Percentiles rank a stretch among this genome's conserved stretches.
Evolutionary conservation across 2,797 vertebrate genomes (phyloP).

Genomic region (Hypotaenidia okinawae): DNA sequence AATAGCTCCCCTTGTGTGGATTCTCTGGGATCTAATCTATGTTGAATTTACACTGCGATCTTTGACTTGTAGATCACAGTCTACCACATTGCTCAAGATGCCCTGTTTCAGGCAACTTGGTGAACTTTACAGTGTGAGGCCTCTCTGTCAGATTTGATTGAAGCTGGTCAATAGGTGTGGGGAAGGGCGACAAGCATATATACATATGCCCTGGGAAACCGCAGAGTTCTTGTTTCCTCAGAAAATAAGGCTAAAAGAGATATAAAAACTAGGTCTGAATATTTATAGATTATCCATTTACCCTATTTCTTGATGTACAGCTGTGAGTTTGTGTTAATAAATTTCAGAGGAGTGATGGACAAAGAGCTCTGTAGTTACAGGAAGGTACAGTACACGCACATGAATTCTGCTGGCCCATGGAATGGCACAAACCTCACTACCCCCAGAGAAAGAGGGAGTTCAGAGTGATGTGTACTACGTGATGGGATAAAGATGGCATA

Average conservation of each 20-base stretch:
- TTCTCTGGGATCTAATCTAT: background rate
- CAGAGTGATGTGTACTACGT: background rate
- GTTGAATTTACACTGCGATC: background rate
- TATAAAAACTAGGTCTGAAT: background rate
- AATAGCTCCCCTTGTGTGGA: background rate
- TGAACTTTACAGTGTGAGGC: background rate
- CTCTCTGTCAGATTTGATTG: background rate
- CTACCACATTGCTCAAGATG: background rate
- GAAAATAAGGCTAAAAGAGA: background rate
- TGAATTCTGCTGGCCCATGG: background rate
- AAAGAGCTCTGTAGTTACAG: background rate
- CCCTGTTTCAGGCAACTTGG: background rate
- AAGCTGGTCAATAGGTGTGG: background rate
- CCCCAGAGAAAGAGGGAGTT: background rate
- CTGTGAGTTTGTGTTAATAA: background rate
- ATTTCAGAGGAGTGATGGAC: background rate
- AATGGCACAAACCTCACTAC: background rate
- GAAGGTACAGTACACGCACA: background rate
- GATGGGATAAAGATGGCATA: conserved; percentile 65
- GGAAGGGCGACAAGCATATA: background rate
- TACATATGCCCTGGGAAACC: background rate
- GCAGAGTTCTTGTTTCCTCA: background rate
- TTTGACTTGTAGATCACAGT: background rate
- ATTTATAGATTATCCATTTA: background rate
- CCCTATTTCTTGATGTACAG: background rate